phyloP scores from a whole-genome alignment of 2,797 vertebrate genomes.

The Florisuga fusca region DNA sequence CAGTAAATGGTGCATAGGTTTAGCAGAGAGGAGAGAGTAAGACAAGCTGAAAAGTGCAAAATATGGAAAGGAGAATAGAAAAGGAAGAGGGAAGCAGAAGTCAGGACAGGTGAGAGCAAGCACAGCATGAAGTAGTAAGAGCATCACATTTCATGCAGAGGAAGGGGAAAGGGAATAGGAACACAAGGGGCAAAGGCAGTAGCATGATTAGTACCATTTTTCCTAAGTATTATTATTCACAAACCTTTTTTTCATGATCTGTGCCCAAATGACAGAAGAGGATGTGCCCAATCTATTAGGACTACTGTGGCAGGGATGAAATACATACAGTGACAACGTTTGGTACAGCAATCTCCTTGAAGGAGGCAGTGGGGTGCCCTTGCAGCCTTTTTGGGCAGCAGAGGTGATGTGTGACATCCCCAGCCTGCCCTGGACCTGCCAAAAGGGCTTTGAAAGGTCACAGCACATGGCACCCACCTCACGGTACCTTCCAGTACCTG shows the following conservation, averaged over 20 bases:
- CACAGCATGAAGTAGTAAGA: background rate
- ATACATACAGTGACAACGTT: rapidly evolving
- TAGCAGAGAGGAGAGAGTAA: background rate
- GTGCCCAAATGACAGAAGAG: background rate
- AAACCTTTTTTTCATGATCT: background rate
- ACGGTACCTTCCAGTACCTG: no score
- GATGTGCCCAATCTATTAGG: background rate
- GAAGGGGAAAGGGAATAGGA: background rate
- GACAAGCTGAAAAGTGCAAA: conserved; percentile 12
- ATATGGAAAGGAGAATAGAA: background rate
- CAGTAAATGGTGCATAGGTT: background rate
- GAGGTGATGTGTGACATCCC: rapidly evolving
- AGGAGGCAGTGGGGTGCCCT: background rate
- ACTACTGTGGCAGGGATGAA: background rate
- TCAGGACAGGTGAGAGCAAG: background rate
- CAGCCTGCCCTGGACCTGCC: background rate
- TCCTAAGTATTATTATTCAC: background rate
- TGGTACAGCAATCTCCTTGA: background rate
- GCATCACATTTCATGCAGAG: background rate
- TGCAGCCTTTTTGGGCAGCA: rapidly evolving
- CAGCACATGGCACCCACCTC: background rate
- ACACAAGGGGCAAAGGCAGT: background rate
- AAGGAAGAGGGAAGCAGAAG: conserved; percentile 8
- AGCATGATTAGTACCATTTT: background rate
- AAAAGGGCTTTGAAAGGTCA: background rate